phyloP scores from a whole-genome alignment of 2,797 vertebrate genomes.

The Anas capensis region DNA sequence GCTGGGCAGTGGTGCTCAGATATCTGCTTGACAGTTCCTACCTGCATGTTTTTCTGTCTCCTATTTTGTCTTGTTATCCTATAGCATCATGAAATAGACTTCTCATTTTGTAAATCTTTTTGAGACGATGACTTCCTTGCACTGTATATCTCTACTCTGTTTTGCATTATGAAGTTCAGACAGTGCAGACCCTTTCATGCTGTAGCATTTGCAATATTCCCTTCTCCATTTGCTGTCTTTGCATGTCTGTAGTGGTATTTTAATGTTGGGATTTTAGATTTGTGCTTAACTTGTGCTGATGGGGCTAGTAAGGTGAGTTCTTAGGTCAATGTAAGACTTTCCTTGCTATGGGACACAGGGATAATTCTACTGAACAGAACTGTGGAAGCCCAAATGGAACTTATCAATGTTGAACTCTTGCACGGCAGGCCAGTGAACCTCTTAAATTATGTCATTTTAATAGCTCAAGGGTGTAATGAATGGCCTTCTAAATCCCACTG shows the following conservation, averaged over 20 bases:
- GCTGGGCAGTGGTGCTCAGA: background rate
- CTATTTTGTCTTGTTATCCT: background rate
- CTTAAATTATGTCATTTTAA: conserved; percentile 43
- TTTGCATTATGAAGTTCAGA: background rate
- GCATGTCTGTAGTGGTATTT: background rate
- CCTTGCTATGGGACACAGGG: background rate
- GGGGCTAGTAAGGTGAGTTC: background rate
- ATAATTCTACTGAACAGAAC: background rate
- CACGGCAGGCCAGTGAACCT: background rate
- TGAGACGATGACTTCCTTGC: background rate
- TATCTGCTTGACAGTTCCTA: background rate
- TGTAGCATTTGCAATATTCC: background rate
- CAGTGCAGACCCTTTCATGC: background rate
- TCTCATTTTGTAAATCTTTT: background rate
- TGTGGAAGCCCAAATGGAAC: background rate
- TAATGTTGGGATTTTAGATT: background rate
- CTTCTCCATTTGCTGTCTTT: background rate
- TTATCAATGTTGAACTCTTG: background rate
- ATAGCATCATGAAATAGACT: background rate
- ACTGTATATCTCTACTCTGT: background rate
- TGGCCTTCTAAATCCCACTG: conserved; percentile 45
- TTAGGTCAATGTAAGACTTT: background rate
- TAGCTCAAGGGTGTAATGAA: conserved; percentile 36
- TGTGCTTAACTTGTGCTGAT: background rate
- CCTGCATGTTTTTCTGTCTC: background rate